Base-by-base conservation (phyloP, 2,113 vertebrate genomes). In the Oncorhynchus keta region DNA sequence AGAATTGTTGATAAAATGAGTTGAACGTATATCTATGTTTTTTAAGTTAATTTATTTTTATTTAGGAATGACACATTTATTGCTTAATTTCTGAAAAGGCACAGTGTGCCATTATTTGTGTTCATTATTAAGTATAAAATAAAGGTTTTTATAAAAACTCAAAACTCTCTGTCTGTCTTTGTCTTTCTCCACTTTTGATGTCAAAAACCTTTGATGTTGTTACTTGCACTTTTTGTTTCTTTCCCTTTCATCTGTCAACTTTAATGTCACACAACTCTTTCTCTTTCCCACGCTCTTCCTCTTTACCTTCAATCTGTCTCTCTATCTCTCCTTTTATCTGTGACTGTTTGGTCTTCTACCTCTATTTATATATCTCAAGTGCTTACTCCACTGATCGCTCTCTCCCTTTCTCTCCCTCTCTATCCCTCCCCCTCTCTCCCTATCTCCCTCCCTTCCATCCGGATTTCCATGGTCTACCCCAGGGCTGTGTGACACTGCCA, bases 221-320 rank as follows among this genome's bases (percentile, higher is more conserved):
- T 39, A 48, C 68, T 77, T 22, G 28, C 24, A 64, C 73, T 28
- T 20, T 68, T 55, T 39, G 74, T n/a, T 1, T 73, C 20, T 35
- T 70, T 57, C 74, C 13, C 24, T 55, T 28, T 28, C 16, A 45
- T 28, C 26, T 48, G 22, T n/a, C 24, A 18, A 13, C 64, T 48
- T 13, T 16, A 14, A 45, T 68, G 5, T 28, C 16, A 5, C 18
- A 48, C 14, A 13, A 0, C 14, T 39, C 6, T 28, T 5, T 26
- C 76, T 70, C 72, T 13, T 65, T 30, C 77, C 26, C 71, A 59
- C 65, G 4, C 51, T 61, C 39, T 39, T 39, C 8, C 66, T 30
- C 14, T 45, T 22, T 59, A 49, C 55, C 48, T 77, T 16, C 66
- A 24, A 74, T 57, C 20, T 70, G 64, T 39, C 5, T 70, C 70